Conservation (phyloP, 1,140 invertebrate species). For the Drosophila lowei region DNA sequence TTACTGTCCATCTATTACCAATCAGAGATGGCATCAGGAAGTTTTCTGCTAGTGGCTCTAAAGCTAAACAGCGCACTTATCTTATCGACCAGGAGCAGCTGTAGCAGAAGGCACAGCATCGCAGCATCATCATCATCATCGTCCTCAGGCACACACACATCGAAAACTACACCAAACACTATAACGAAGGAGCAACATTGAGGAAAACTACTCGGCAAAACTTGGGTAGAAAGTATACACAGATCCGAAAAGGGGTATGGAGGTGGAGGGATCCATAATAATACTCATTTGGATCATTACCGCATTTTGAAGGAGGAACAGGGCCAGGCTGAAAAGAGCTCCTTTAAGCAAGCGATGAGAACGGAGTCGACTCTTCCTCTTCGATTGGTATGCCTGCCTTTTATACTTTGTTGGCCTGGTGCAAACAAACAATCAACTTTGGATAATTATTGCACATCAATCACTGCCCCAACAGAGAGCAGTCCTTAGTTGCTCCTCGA, state of each 20-base stretch:
- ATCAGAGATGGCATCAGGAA: slow-evolving; percentile 11
- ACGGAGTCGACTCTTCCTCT: slow-evolving; percentile 31
- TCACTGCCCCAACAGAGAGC: slow-evolving; percentile 35
- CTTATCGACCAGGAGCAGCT: slow-evolving; percentile 65
- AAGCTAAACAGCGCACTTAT: slow-evolving; percentile 79
- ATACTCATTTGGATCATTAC: slow-evolving; percentile 71
- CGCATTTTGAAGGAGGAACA: slow-evolving; percentile 31
- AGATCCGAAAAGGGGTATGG: slow-evolving; percentile 12
- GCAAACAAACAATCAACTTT: slow-evolving; percentile 83
- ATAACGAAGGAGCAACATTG: slow-evolving; percentile 54
- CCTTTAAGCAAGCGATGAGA: neutral
- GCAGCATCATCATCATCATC: slow-evolving; percentile 26
- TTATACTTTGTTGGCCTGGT: slow-evolving; percentile 71
- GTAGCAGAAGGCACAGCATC: neutral
- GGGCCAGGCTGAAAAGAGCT: slow-evolving; percentile 5
- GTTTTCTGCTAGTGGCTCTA: slow-evolving; percentile 75
- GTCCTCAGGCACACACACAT: slow-evolving; percentile 33
- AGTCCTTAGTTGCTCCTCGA: slow-evolving; percentile 33
- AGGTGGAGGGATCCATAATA: slow-evolving; percentile 55
- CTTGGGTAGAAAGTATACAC: slow-evolving; percentile 18
- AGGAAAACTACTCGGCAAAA: slow-evolving; percentile 62
- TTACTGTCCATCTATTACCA: slow-evolving; percentile 26
- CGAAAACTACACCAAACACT: slow-evolving; percentile 69
- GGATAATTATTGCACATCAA: slow-evolving; percentile 82
- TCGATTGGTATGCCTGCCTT: slow-evolving; percentile 75